These are phyloP conservation scores for Phalacrocorax pelagicus DNA, from an alignment of 2,113 vertebrate species.

Conservation along the genomic window DNA sequence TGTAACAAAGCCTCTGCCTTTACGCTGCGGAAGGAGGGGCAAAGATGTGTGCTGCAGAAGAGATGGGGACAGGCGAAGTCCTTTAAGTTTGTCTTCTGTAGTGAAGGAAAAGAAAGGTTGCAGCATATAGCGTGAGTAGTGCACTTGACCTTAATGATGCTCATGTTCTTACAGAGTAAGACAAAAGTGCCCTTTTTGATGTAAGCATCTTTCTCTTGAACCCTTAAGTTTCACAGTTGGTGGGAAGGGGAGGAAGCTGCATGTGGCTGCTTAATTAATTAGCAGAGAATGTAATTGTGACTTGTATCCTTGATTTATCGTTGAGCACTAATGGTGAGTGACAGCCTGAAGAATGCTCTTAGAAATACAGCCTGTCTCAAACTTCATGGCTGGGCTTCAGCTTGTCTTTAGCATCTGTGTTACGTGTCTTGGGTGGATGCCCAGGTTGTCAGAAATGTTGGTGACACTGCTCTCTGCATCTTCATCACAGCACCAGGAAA, in stretches of 20 bases:
- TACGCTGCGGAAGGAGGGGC: accelerated
- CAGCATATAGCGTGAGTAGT: not conserved
- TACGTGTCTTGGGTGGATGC: not conserved
- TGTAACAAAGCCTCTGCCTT: not conserved
- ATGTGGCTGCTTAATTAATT: conserved; percentile 24
- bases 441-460: not conserved
- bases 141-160: not conserved
- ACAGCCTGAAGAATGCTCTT: conserved; percentile 3
- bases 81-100: not conserved
- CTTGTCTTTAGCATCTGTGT: not conserved
- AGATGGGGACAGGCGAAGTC: not conserved
- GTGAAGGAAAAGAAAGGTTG: not conserved
- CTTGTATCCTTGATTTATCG: conserved; percentile 2
- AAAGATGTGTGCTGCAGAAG: not conserved
- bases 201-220: not conserved
- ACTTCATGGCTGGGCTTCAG: not conserved
- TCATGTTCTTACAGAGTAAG: not conserved
- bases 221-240: conserved; percentile 23
- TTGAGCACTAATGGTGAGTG: not conserved
- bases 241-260: conserved; percentile 6
- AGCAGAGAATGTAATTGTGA: not conserved
- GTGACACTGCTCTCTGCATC: not conserved
- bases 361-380: not conserved
- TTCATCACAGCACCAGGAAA: not conserved
- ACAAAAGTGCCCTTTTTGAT: conserved; percentile 6